Evolutionary conservation across 2,113 vertebrate species (phyloP).

Genomic region (Marmota flaviventris): DNA sequence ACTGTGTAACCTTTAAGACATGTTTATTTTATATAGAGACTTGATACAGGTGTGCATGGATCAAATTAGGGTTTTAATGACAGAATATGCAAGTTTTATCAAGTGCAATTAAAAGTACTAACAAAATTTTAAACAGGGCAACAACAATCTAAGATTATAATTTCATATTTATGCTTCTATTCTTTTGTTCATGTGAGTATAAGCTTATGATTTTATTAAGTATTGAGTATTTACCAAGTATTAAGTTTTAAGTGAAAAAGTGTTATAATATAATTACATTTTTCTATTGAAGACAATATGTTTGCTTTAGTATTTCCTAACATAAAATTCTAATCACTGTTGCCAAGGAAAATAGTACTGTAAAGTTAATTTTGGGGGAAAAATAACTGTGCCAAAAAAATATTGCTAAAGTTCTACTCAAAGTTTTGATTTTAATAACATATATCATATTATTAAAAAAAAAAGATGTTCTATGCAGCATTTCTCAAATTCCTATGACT

Average conservation of each 20-base stretch:
- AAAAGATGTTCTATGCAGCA: neutral
- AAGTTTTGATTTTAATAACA: neutral
- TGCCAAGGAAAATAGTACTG: neutral
- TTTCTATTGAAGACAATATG: constrained; percentile 3
- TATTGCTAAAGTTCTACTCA: neutral
- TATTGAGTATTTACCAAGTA: neutral
- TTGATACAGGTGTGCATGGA: neutral
- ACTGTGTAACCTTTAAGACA: neutral
- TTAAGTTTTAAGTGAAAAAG: neutral
- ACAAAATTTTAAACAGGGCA: neutral
- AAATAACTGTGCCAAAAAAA: neutral
- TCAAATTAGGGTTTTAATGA: neutral
- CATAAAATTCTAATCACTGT: neutral
- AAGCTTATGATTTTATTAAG: constrained; percentile 8
- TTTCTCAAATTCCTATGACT: neutral
- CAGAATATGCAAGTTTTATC: neutral
- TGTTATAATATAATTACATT: neutral
- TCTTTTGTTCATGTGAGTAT: neutral
- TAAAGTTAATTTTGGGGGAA: neutral
- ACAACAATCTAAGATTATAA: neutral
- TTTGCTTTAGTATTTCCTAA: neutral
- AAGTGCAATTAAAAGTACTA: neutral
- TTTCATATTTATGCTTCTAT: neutral
- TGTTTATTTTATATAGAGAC: neutral
- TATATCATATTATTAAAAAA: neutral